phyloP scores from a whole-genome alignment of 2,797 vertebrate species.

The Thamnophis elegans region DNA sequence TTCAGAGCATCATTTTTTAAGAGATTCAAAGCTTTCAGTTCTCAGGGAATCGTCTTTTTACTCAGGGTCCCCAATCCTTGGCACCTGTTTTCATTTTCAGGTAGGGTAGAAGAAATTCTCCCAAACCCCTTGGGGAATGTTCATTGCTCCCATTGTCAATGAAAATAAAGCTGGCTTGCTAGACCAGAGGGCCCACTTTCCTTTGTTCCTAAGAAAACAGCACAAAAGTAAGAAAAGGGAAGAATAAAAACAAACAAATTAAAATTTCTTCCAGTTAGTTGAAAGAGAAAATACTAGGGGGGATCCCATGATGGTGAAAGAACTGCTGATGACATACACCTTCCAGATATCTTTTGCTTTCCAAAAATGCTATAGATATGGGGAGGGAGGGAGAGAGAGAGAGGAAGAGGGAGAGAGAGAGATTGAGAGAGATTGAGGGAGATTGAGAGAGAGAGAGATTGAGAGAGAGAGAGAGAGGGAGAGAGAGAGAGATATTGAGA shows the following conservation, averaged over 20 bases:
- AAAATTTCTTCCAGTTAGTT: not conserved
- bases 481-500: too few relatives aligned
- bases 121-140: not conserved
- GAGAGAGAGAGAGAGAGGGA: too few relatives aligned
- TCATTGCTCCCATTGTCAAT: not conserved
- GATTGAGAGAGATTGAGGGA: too few relatives aligned
- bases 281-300: not conserved
- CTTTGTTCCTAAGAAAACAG: not conserved
- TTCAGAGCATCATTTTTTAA: not conserved
- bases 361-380: not conserved
- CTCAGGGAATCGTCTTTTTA: not conserved
- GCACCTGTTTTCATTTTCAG: not conserved
- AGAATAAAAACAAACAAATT: not conserved
- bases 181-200: not conserved
- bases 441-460: accelerated
- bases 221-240: not conserved
- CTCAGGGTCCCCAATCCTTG: not conserved
- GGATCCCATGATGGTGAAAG: not conserved
- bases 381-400: not conserved
- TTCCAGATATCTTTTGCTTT: not conserved
- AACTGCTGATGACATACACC: not conserved
- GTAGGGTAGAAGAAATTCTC: not conserved
- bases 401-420: accelerated
- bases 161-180: not conserved
- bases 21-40: not conserved